Base-by-base conservation (phyloP, 2,888 invertebrate genomes). In the Papilio gigon region DNA sequence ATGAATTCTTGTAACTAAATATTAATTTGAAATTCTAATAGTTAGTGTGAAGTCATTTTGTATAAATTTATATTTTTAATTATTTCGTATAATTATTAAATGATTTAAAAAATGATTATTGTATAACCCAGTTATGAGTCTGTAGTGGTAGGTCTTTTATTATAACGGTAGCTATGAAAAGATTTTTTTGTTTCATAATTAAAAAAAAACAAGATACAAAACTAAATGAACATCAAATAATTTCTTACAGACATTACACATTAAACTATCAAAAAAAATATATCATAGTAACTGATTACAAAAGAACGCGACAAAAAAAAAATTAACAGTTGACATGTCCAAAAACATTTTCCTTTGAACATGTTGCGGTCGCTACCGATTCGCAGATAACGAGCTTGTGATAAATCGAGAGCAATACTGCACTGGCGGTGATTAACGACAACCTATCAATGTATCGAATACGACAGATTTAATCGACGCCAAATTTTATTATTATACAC, bases 361-460 rank as follows among this genome's bases (percentile, higher is more conserved):
- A 77, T 77, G 71, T 70, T 74, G 73, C 76, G 76, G 71, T 72
- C 63, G 71, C 53, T 59, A 64, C 77, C 80, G 81, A 82, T 84
- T 82, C 79, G 79, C 75, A 79, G 79, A 56, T 56, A 56, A 85
- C 85, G 85, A 84, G 84, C 81, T 81, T 82, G 83, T 83, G 83
- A 86, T 86, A 84, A 84, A 85, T 84, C 82, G 82, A 85, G 77
- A 79, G 80, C 77, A 75, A 76, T 50, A 78, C 33, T 44, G 67
- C 77, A 75, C 76, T 76, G 77, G 76, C 81, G 80, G 84, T 87
- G 85, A 88, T 88, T 86, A 88, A 88, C 84, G 85, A 79, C 77
- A 77, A 76, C 79, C 85, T 84, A 87, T 88, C 84, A 86, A 80
- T 83, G 82, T 76, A 77, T 80, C 80, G 80, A 76, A 78, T 84